A percentile compares a stretch with the other conserved stretches of the same genome.
phyloP scores from a whole-genome alignment of 2,113 vertebrate species.

The Rhinoderma darwinii region DNA sequence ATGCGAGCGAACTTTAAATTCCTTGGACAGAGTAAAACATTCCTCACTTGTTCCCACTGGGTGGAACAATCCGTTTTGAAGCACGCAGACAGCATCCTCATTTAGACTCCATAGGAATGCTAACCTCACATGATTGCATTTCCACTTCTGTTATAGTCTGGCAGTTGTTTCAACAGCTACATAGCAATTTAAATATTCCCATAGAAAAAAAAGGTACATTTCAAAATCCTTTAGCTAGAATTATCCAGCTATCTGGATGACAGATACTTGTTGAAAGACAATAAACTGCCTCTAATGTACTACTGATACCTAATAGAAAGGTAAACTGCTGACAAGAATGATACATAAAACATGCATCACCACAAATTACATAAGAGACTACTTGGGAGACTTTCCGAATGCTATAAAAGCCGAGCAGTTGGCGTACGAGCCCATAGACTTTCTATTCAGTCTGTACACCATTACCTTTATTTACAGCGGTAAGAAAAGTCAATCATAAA shows the following conservation, averaged over 20 bases:
- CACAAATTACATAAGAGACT: not conserved
- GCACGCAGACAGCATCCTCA: slow-evolving; percentile 37
- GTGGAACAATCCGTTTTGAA: slow-evolving; percentile 38
- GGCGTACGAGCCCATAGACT: too few relatives aligned
- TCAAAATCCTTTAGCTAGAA: slow-evolving; percentile 7
- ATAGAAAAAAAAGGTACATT: slow-evolving; percentile 40
- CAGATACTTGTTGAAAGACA: slow-evolving; percentile 16
- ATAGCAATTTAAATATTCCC: slow-evolving; percentile 24
- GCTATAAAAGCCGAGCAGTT: too few relatives aligned
- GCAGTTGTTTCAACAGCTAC: slow-evolving; percentile 17
- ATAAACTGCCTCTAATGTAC: not conserved
- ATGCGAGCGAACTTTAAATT: slow-evolving; percentile 40
- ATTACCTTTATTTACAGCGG: too few relatives aligned
- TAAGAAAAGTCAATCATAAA: too few relatives aligned
- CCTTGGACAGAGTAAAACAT: slow-evolving; percentile 30
- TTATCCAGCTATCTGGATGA: slow-evolving; percentile 21
- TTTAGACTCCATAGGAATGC: slow-evolving; percentile 56
- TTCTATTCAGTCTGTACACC: too few relatives aligned
- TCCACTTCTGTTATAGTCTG: slow-evolving; percentile 44
- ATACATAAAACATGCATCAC: not conserved
- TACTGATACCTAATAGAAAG: not conserved
- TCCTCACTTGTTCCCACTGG: slow-evolving; percentile 34
- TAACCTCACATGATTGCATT: slow-evolving; percentile 30
- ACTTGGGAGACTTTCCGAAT: too few relatives aligned
- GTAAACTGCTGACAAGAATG: not conserved